Evolutionary conservation across 1,140 invertebrate species (phyloP), one percentile per base, ranked within the genome.

Genomic region (Eciton burchellii): DNA sequence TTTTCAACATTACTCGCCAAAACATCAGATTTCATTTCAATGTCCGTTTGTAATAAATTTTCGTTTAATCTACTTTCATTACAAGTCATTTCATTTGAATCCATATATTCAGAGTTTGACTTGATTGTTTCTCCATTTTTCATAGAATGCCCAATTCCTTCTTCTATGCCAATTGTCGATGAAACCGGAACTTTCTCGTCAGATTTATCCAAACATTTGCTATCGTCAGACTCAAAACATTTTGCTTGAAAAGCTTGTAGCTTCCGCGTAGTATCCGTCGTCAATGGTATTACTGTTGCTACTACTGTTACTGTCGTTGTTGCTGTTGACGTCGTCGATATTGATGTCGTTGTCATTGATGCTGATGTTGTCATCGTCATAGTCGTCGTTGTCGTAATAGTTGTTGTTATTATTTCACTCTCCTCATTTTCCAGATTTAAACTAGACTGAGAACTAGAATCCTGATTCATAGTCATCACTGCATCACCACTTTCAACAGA

Each of bases 191-290:
- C 70, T 35, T 87, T 88, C 2, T 84, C 81, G 9, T 87, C 68
- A 5, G 65, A 1, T 6, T 90, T 81, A 45, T 89, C 86, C 62
- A 68, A 24, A 56, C 81, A 65, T 68, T 91, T 90, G 29, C 66
- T 63, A 4, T 90, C 90, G 19, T 72, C 84, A 0, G 87, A 82
- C 4, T 79, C 88, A 57, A 93, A 94, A 41, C 93, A 92, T 76
- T 93, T 94, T 5, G 93, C 85, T 57, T 93, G 92, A 47, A 94
- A 94, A n/a, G 93, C 94, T 47, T 93, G 93, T 1, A 94, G 77
- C 83, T 93, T 94, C 41, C 86, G 86, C 0, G 86, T 82, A 0
- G 89, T 77, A 3, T 93, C 91, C 19, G 62, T 76, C 12, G 74
- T 79, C 16, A 79, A 14, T 0, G 74, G 74, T 29, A 79, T 79